These are phyloP conservation scores for Ascaphus truei DNA, from an alignment of 2,113 vertebrate species.

Conservation along the genomic window DNA sequence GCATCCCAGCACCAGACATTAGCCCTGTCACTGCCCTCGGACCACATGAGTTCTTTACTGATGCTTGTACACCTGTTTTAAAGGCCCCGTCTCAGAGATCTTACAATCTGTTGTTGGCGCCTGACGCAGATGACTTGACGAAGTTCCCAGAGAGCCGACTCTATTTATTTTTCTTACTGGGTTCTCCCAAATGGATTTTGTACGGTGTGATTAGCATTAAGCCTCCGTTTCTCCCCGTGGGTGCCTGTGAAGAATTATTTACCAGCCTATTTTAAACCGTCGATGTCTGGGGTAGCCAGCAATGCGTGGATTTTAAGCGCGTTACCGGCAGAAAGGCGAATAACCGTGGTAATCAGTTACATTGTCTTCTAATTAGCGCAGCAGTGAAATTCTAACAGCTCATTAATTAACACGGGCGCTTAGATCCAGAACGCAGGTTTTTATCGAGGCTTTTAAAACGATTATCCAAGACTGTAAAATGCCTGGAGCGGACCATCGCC, in stretches of 20 bases:
- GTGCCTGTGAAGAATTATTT: background rate
- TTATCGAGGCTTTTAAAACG: too few species aligned
- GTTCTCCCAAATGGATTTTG: too few species aligned
- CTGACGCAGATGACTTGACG: too few species aligned
- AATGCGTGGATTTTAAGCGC: background rate
- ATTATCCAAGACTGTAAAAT: background rate
- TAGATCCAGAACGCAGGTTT: constrained; percentile 12
- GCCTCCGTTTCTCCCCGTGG: background rate
- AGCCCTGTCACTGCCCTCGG: too few species aligned
- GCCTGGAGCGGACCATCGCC: background rate
- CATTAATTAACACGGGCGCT: constrained; percentile 13
- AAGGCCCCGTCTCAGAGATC: too few species aligned
- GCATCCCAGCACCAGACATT: too few species aligned
- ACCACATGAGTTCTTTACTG: too few species aligned
- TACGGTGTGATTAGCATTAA: background rate
- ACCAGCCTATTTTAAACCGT: background rate
- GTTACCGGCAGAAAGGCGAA: background rate
- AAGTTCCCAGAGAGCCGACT: too few species aligned
- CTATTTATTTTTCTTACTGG: too few species aligned
- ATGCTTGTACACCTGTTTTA: too few species aligned
- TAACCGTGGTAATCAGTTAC: constrained; percentile 1
- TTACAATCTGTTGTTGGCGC: too few species aligned
- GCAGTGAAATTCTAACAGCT: background rate
- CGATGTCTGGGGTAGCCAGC: background rate
- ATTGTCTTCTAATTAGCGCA: constrained; percentile 21